These are phyloP conservation scores for Acanthis flammea DNA, from an alignment of 2,797 vertebrate species.

Conservation along the genomic window DNA sequence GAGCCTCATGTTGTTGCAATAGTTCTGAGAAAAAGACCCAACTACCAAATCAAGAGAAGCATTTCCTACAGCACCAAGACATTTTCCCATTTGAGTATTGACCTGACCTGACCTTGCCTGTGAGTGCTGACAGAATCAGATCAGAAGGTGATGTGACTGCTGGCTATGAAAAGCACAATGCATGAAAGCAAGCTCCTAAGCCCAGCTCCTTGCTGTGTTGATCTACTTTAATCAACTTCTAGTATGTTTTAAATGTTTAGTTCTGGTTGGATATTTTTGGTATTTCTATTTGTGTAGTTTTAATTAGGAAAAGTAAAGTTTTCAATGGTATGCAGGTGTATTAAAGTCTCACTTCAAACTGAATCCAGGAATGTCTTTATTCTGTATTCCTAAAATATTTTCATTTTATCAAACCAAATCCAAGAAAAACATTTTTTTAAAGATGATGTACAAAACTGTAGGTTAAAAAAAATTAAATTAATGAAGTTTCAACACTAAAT, in stretches of 20 bases:
- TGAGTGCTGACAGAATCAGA: slow-evolving; percentile 8
- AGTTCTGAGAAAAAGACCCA: not conserved
- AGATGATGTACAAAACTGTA: not conserved
- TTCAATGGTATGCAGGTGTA: not conserved
- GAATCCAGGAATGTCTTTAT: not conserved
- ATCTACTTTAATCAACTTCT: slow-evolving; percentile 17
- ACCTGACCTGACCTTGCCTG: not conserved
- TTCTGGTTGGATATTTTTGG: not conserved
- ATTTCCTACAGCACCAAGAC: not conserved
- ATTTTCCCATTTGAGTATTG: not conserved
- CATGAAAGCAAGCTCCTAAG: not conserved
- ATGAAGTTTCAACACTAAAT: not conserved
- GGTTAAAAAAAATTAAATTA: accelerated
- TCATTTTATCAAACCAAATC: not conserved
- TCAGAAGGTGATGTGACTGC: slow-evolving; percentile 41
- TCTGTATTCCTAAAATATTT: not conserved
- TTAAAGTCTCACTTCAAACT: not conserved
- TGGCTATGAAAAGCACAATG: slow-evolving; percentile 9
- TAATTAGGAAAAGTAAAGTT: not conserved
- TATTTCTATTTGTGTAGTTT: not conserved
- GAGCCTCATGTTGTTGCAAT: not conserved
- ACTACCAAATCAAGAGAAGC: not conserved
- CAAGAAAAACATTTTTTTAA: not conserved
- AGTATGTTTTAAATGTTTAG: not conserved
- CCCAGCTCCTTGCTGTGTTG: not conserved